Percentiles rank a stretch among this genome's conserved stretches.
Evolutionary conservation across 2,113 vertebrate genomes (phyloP).

Genomic region (Gymnogyps californianus): DNA sequence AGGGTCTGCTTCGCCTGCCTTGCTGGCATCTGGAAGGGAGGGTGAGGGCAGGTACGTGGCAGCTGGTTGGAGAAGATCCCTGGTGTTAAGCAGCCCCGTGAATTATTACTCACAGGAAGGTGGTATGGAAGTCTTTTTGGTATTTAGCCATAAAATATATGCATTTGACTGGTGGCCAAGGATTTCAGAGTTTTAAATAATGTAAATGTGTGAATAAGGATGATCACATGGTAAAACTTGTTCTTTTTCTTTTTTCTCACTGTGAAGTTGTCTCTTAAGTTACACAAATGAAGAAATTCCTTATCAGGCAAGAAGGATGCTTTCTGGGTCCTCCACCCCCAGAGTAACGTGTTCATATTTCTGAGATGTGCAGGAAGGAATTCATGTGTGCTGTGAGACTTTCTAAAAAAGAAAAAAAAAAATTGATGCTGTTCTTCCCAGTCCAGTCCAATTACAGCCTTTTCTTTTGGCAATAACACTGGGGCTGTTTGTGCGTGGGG

Average conservation of each 20-base stretch:
- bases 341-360: no score
- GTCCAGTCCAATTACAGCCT: not conserved
- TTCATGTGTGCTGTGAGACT: not conserved
- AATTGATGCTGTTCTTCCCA: not conserved
- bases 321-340: fast-evolving
- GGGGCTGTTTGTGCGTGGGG: not conserved
- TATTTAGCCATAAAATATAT: not conserved
- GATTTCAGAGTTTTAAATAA: not conserved
- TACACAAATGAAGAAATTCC: not conserved
- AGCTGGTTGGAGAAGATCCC: not conserved
- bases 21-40: not conserved
- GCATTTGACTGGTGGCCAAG: not conserved
- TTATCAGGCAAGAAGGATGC: not conserved
- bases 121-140: not conserved
- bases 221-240: not conserved
- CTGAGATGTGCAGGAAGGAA: not conserved
- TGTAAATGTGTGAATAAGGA: not conserved
- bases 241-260: not conserved
- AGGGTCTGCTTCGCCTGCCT: not conserved
- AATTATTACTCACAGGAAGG: not conserved
- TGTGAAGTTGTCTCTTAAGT: not conserved
- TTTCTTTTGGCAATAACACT: not conserved
- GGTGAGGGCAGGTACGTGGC: not conserved
- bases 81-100: not conserved
- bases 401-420: not conserved